Evolutionary conservation across 2,113 vertebrate genomes (phyloP), one percentile per base, ranked within the genome.

Genomic region (Nannospalax galili): DNA sequence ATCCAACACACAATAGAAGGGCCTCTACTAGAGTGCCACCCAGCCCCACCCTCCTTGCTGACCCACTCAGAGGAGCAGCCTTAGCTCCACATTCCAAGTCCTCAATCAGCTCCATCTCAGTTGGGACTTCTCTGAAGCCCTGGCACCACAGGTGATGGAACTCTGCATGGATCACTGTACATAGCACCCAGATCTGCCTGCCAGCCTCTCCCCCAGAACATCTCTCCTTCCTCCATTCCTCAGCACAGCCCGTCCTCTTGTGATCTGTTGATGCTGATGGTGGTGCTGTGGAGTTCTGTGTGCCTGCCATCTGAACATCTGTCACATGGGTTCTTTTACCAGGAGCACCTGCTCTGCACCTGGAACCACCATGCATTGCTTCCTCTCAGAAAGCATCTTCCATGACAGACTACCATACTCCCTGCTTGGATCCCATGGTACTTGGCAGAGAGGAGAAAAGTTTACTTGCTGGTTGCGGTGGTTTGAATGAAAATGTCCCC

Each of bases 201-300:
- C 52, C 20, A 58, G 17, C 2, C 32, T 79, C 20, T 37, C 48
- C 78, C n/a, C 20, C 20, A 58, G 11, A 24, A 26, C 8, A 12
- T 11, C 3, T 24, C 52, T n/a, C 35, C 20, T 17, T n/a, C 52
- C 48, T 52, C 48, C 5, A 24, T 11, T 52, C 48, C 19, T 78
- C 28, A 20, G 17, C 56, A 56, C 5, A 7, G 56, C 35, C 52
- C 32, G 20, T 35, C 48, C 56, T 56, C 30, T 9, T 24, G 48
- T 19, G 12, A 32, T 80, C 35, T 26, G 35, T 37, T 30, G 9
- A 5, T 35, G 20, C 60, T 45, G 40, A 60, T 7, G 22, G 40
- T 22, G 3, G 5, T 9, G 16, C 65, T 32, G 1, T 26, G 9
- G 1, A 0, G 16, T 8, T 22, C 1, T 3, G 0, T 0, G 9